Conservation (phyloP, 1,140 invertebrate species). For the Sminthurides bifidus region DNA sequence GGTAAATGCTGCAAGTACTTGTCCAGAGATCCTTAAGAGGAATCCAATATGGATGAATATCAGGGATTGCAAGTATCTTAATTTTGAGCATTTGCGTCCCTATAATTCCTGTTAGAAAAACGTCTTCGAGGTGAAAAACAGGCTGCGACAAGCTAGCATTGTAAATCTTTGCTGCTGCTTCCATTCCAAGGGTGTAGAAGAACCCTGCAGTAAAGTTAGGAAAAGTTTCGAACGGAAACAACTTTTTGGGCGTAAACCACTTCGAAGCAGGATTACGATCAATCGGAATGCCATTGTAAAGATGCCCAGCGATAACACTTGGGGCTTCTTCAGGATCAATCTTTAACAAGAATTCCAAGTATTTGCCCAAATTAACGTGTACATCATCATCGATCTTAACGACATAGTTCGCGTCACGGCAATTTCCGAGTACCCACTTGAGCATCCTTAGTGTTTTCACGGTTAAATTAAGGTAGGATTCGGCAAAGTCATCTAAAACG, state of each 20-base stretch:
- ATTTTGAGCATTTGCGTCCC: constrained; percentile 9
- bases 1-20: constrained; percentile 1
- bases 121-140: constrained; percentile 68
- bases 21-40: constrained; percentile 5
- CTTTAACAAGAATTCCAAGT: constrained; percentile 27
- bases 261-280: constrained; percentile 30
- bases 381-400: constrained; percentile 43
- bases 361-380: constrained; percentile 37
- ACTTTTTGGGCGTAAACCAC: constrained; percentile 33
- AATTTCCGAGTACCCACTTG: constrained; percentile 36
- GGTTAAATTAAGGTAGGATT: constrained; percentile 41
- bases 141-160: constrained; percentile 52
- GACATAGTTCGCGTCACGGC: constrained; percentile 34
- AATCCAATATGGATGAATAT: constrained; percentile 3
- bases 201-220: constrained; percentile 31
- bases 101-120: constrained; percentile 61
- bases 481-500: constrained; percentile 37
- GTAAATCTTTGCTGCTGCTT: constrained; percentile 54
- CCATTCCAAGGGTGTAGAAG: constrained; percentile 61
- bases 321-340: constrained; percentile 1
- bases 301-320: constrained; percentile 21
- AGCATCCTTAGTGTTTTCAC: constrained; percentile 38
- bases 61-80: constrained; percentile 10
- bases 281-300: constrained; percentile 17
- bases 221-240: constrained; percentile 30